Base-by-base conservation (phyloP, 2,113 vertebrate species). In the Peromyscus maniculatus region DNA sequence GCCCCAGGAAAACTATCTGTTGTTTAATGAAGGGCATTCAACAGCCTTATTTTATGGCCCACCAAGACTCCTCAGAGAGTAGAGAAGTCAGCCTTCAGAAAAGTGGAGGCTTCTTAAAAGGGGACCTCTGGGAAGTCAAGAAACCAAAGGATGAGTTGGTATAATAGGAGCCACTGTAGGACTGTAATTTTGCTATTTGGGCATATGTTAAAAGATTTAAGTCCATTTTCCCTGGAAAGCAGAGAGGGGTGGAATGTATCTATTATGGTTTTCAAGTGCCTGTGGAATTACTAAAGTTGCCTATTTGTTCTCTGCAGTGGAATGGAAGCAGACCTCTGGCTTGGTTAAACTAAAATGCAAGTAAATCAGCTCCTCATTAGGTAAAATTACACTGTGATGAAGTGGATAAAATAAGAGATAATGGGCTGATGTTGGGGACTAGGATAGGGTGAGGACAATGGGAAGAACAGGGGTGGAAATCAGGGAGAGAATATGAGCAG, bases 341-440 rank as follows among this genome's bases (percentile, higher is more conserved):
- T 95, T 78, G 62, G 12, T 59, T 62, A 87, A 94, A n/a, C 43
- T 67, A 84, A 89, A 96, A 95, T 26, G 15, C 43, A 80, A 97
- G n/a, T 39, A 96, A 15, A 71, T 92, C 7, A 87, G 11, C 93
- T 92, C 39, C 36, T 87, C 31, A 69, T 80, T 59, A 62, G 26
- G 6, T 33, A 88, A 96, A 84, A 79, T 88, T 92, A 26, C 64
- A 64, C 66, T 88, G 3, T 59, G 62, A 84, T 59, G 92, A 92
- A 80, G 57, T 36, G 19, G 4, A 57, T 93, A 87, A 78, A 82
- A 78, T 13, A 93, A 83, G n/a, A 96, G 31, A 46, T 7, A 19
- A 72, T 74, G 87, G 13, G 46, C 28, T 55, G 11, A n/a, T 2
- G 21, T 46, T 28, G 7, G 9, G 8, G 39, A 49, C 16, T 28